Evolutionary conservation across 2,113 vertebrate genomes (phyloP), one percentile per base, ranked within the genome.

Genomic region (Mobula birostris): DNA sequence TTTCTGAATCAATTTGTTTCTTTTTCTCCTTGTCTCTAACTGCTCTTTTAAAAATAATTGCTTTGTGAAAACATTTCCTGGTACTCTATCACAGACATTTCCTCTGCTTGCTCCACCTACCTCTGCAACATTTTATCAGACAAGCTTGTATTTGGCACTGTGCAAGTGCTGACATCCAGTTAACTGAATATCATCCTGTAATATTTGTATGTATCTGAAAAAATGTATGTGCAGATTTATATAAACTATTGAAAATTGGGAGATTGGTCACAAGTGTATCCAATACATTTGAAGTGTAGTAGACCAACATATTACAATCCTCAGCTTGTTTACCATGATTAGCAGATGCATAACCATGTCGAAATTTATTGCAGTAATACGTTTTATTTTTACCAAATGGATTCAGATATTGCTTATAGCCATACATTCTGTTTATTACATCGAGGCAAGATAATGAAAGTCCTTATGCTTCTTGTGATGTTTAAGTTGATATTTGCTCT

Each of bases 401-500:
- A 74, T 27, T 93, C 3, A 5, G 9, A 74, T 48, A 19, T 21
- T 93, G 36, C 68, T 93, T 93, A 36, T 6, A 56, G 36, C 91
- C 56, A 93, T 93, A 27, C 11, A 72, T 93, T 76, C 56, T 76
- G 70, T 76, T 93, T 36, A 93, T 93, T 72, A 56, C 70, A 56
- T 76, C 11, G 36, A 93, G 9, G 66, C 63, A 68, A 9, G 32
- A 36, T 36, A 92, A 93, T 74, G 36, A 48, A 93, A 93, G 32
- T 40, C 36, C 72, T 74, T 72, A 27, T 93, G 90, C 68, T 68
- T 74, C 11, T 93, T 72, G 32, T 4, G 11, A 48, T 29, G 70
- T 93, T 93, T 24, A 93, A 48, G 24, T 74, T 93, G 68, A 74
- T 40, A 74, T 40, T 93, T 72, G 32, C 68, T 72, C n/a, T 93